Percentiles rank a stretch among this genome's conserved stretches.
phyloP scores from a whole-genome alignment of 2,888 invertebrate species.

The Euplagia quadripunctaria region DNA sequence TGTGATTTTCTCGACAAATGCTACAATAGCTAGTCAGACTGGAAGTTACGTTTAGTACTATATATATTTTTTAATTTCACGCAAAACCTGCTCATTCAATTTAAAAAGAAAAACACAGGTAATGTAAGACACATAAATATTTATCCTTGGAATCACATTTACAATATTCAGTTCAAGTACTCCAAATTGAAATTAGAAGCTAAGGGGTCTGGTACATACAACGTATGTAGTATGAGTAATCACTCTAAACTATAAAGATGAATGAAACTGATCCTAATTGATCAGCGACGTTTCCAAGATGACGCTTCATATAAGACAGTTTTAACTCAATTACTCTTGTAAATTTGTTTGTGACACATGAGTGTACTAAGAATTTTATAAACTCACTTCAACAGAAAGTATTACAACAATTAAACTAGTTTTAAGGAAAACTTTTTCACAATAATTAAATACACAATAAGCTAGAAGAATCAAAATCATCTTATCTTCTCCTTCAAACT shows the following conservation, averaged over 20 bases:
- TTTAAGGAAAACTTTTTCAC: neutral
- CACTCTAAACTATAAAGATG: neutral
- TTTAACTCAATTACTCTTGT: slow-evolving; percentile 3
- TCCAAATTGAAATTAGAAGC: neutral
- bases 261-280: slow-evolving; percentile 16
- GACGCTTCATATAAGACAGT: slow-evolving; percentile 1
- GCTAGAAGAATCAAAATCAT: no score
- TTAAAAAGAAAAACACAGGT: no score
- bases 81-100: no score
- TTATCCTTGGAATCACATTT: neutral
- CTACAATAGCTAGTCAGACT: no score
- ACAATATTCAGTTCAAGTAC: neutral
- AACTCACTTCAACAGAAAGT: neutral
- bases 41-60: no score
- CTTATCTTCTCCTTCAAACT: no score
- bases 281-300: slow-evolving; percentile 9
- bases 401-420: neutral
- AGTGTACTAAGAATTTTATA: slow-evolving; percentile 11
- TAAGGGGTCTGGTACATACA: neutral
- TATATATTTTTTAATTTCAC: no score
- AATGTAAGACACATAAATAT: neutral
- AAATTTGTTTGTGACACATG: slow-evolving; percentile 11
- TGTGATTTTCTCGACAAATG: no score
- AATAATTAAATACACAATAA: neutral
- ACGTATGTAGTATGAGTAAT: neutral